Conservation (phyloP, 2,113 vertebrate species). For the Haplochromis burtoni region DNA sequence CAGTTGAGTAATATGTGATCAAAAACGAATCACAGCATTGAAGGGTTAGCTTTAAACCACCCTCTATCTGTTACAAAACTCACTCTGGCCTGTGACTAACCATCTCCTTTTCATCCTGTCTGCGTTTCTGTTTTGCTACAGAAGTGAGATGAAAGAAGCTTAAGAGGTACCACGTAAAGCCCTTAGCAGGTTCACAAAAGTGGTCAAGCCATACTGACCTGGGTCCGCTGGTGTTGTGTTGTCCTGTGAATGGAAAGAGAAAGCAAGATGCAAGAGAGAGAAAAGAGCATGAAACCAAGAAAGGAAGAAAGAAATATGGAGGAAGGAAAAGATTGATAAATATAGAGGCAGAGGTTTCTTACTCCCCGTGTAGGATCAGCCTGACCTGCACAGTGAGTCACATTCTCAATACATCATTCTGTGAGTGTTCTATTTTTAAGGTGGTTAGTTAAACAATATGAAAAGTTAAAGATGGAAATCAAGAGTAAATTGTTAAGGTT, state of each 20-base stretch:
- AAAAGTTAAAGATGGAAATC: neutral
- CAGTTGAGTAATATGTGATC: neutral
- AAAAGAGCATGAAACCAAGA: neutral
- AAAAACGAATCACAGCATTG: neutral
- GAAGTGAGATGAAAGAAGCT: conserved; percentile 1
- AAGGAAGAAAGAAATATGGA: neutral
- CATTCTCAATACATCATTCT: neutral
- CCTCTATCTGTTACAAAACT: neutral
- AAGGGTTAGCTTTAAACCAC: neutral
- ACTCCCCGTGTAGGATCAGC: neutral
- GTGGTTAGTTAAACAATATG: neutral
- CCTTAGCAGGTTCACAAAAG: conserved; percentile 3
- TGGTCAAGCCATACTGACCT: conserved; percentile 50
- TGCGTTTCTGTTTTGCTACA: neutral
- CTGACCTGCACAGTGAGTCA: conserved; percentile 22
- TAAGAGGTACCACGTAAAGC: neutral
- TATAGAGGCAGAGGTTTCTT: neutral
- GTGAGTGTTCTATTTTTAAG: neutral
- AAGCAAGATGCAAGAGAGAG: neutral
- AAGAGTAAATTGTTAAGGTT: neutral
- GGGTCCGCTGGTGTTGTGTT: conserved; percentile 7
- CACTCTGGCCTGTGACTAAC: neutral
- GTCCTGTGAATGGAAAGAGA: conserved; percentile 36
- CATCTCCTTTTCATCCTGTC: neutral
- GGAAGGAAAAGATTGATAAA: neutral